phyloP scores from a whole-genome alignment of 2,113 vertebrate species.

The Saccopteryx bilineata region DNA sequence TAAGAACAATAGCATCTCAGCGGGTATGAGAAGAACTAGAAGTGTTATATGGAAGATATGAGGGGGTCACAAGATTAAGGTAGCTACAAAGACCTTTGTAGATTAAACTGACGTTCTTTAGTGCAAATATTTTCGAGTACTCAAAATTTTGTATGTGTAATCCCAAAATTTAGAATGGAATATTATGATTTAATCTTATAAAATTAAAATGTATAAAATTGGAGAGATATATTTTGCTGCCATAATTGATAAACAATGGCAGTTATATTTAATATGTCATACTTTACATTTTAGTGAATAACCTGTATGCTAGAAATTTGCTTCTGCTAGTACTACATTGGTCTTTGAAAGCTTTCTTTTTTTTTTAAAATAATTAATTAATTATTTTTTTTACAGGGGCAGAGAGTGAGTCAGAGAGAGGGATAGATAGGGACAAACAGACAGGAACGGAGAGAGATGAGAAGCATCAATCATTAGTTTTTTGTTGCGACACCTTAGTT shows the following conservation, averaged over 20 bases:
- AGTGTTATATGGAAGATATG: neutral
- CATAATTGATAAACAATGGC: neutral
- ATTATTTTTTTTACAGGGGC: no score
- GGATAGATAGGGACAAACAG: no score
- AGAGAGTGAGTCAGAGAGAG: no score
- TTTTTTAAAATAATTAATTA: neutral
- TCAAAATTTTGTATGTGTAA: conserved; percentile 25
- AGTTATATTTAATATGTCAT: neutral
- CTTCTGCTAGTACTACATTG: neutral
- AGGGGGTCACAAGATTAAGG: neutral
- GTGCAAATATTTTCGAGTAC: neutral
- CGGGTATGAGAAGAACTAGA: neutral
- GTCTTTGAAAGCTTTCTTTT: neutral
- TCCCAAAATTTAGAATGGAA: neutral
- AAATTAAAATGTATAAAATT: neutral
- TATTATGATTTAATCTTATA: conserved; percentile 48
- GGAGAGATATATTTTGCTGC: neutral
- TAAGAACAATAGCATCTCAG: neutral
- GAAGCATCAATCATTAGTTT: no score
- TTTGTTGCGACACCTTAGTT: no score
- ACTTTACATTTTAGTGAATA: conserved; percentile 17
- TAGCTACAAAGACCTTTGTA: neutral
- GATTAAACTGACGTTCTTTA: neutral
- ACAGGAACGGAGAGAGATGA: no score
- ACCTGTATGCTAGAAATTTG: neutral